Percentiles rank a stretch among this genome's conserved stretches.
Evolutionary conservation across 2,888 invertebrate genomes (phyloP).

Genomic region (Eupeodes latifasciatus): DNA sequence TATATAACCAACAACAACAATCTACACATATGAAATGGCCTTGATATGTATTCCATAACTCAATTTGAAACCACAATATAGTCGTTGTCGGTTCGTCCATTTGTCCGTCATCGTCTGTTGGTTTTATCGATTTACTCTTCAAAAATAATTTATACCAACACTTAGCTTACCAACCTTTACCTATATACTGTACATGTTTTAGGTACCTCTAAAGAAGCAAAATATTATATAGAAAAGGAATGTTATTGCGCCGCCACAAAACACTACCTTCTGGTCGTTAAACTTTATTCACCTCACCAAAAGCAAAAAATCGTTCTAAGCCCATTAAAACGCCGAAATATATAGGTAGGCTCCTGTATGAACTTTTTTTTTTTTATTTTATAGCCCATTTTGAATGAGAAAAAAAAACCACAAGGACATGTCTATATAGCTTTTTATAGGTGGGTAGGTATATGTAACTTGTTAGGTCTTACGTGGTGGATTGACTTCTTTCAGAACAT

Average conservation of each 20-base stretch:
- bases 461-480: not conserved
- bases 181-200: not conserved
- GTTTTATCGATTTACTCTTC: conserved; percentile 45
- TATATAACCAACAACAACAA: not conserved
- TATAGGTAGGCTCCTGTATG: conserved; percentile 11
- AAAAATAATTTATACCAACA: not conserved
- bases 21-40: not conserved
- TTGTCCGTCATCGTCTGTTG: not conserved
- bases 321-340: conserved; percentile 26
- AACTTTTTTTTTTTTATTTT: conserved; percentile 7
- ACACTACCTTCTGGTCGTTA: conserved; percentile 47
- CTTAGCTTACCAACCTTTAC: not conserved
- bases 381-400: conserved; percentile 22
- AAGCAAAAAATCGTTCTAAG: conserved; percentile 19
- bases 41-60: not conserved
- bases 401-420: conserved; percentile 40
- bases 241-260: conserved; percentile 7
- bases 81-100: too few species aligned
- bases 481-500: conserved; percentile 26
- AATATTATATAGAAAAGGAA: not conserved
- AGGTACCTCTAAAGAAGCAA: not conserved
- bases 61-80: not conserved
- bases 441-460: not conserved
- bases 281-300: conserved; percentile 34
- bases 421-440: not conserved